Evolutionary conservation across 2,888 invertebrate genomes (phyloP), one percentile per base, ranked within the genome.

Genomic region (Argynnis bischoffii): DNA sequence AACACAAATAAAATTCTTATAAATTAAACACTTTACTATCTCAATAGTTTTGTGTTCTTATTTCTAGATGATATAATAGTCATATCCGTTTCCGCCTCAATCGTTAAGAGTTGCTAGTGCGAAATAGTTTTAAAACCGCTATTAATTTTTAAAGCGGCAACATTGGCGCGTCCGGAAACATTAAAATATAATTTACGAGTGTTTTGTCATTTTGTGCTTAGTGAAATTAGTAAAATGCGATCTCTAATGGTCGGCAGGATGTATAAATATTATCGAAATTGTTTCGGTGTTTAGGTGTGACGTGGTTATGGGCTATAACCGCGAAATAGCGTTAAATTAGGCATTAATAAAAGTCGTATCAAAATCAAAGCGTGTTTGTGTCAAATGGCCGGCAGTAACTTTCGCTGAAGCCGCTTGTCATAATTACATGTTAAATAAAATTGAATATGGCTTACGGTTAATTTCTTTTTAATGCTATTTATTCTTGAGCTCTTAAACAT

Each of bases 91-190:
- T 90, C 89, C 91, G 82, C 80, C 79, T 84, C 85, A 69, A 77
- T 84, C 82, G 77, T 77, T 76, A 73, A 78, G 83, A 82, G 86
- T 84, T 87, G 85, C 86, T 86, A 88, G 79, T 90, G 90, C 92
- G 80, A 92, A 92, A 92, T 89, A 88, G 87, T 89, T 89, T 87
- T 85, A 87, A 88, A 88, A 84, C 82, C 74, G 79, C 86, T 84
- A 88, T 90, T 87, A 89, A 89, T 89, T 90, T 88, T 89, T 89
- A 86, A 89, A 86, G 86, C 85, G 84, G 86, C 83, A 87, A 87
- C 88, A 88, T 84, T 79, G 86, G 83, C 84, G 82, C 80, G 85
- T 84, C 89, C 88, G 92, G 92, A 90, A 90, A 90, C 89, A 92
- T 90, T 90, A 92, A 90, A 86, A 79, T 81, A 84, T 89, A 85